Conservation (phyloP, 1,140 invertebrate species). For the Amphibalanus amphitrite region DNA sequence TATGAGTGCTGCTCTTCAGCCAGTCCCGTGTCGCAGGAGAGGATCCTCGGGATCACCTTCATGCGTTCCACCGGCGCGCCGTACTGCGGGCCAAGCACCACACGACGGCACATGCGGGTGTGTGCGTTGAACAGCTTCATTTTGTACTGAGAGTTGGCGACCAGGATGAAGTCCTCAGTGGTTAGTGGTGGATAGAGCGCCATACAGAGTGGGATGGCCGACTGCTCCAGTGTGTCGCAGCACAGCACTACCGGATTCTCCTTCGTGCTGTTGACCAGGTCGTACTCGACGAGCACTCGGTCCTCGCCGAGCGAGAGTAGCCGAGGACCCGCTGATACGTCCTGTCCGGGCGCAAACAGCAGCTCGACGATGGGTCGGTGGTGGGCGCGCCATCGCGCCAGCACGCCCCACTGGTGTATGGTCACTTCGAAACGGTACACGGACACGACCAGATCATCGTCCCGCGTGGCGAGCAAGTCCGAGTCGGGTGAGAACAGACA, state of each 20-base stretch:
- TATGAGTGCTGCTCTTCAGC: slow-evolving; percentile 26
- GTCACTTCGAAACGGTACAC: not conserved
- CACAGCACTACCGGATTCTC: slow-evolving; percentile 28
- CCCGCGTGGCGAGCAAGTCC: not conserved
- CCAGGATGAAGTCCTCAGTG: not conserved
- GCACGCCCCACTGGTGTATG: not conserved
- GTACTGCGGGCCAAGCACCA: slow-evolving; percentile 44
- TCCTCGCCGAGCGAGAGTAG: slow-evolving; percentile 40
- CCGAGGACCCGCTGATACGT: slow-evolving; percentile 14
- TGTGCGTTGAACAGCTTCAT: slow-evolving; percentile 42
- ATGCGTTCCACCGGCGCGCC: slow-evolving; percentile 36
- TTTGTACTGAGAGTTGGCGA: slow-evolving; percentile 35
- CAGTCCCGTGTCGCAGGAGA: not conserved
- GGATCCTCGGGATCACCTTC: slow-evolving; percentile 18
- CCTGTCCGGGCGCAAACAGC: not conserved
- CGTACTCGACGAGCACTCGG: slow-evolving; percentile 46
- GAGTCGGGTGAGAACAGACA: not conserved
- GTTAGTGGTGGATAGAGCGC: slow-evolving; percentile 9
- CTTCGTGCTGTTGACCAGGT: slow-evolving; percentile 33
- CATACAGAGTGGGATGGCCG: slow-evolving; percentile 37
- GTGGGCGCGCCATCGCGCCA: not conserved
- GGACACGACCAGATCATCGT: not conserved
- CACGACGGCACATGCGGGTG: slow-evolving; percentile 40
- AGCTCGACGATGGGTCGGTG: not conserved
- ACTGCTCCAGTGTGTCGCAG: slow-evolving; percentile 38